Base-by-base conservation (phyloP, 2,797 vertebrate genomes). In the Rhinichthys osculus region DNA sequence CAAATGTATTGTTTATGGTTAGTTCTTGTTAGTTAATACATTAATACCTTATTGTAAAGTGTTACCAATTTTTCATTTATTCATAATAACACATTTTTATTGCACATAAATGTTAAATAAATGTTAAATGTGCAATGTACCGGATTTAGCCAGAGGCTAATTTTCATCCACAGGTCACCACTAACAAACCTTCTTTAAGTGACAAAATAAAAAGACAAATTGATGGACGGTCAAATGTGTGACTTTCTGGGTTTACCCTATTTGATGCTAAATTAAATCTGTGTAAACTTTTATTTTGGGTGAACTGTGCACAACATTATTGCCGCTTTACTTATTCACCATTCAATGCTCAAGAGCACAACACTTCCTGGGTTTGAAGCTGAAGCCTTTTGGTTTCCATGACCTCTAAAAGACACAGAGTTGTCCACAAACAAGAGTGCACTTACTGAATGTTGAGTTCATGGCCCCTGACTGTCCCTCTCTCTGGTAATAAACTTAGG, bases 381-480 rank as follows among this genome's bases (percentile, higher is more conserved):
- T 42, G 6, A n/a, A 38, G 21, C 2, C 7, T 40, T 57, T 59
- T 64, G 57, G n/a, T 30, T 78, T 64, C 38, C 57, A 42, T 78
- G 30, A 64, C 17, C 17, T 6, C 57, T 27, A 10, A 23, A 44
- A 80, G 1, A 50, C 78, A 66, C 40, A 7, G 5, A 33, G 14
- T 9, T 40, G 13, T 59, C 52, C 35, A 78, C 7, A 78, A 30
- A 78, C 13, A 59, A 30, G 1, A 80, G 5, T 50, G 42, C 10
- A 67, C 97, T 96, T 95, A 99, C 98, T 97, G 94, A 87, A 98
- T 97, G 84, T 93, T 93, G 81, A 99, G 96, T 90, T 96, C 92
- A 85, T 87, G 90, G 89, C 96, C 97, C 90, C 90, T 94, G 38
- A 97, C 90, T 0, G 94, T 97, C 62, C 97, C 97, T 89, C 97